These are phyloP conservation scores for Marisa cornuarietis DNA, from an alignment of 1,140 invertebrate species.

Conservation along the genomic window DNA sequence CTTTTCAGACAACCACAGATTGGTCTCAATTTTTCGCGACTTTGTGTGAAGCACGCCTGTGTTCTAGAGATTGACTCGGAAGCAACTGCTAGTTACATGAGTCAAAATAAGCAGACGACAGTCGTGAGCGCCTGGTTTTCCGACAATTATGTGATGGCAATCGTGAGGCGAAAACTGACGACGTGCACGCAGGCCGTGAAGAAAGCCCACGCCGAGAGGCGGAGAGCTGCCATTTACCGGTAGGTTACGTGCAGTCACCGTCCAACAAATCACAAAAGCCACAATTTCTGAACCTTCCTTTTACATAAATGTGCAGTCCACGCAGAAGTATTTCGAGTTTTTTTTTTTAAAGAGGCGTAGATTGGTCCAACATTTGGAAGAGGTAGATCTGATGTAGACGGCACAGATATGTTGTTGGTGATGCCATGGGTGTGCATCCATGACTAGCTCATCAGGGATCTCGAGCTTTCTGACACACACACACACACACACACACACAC, in stretches of 20 bases:
- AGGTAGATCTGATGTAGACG: too few relatives aligned
- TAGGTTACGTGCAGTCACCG: not conserved
- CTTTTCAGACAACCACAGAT: not conserved
- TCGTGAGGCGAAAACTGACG: not conserved
- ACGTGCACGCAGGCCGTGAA: not conserved
- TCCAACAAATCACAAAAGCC: too few relatives aligned
- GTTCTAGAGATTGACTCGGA: conserved; percentile 6
- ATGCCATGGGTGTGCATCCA: too few relatives aligned
- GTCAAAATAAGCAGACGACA: not conserved
- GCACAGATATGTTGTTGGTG: too few relatives aligned
- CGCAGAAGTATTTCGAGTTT: not conserved
- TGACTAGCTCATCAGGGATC: too few relatives aligned
- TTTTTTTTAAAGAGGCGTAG: not conserved
- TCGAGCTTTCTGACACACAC: too few relatives aligned
- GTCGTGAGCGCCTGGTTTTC: conserved; percentile 8
- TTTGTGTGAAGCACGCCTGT: not conserved
- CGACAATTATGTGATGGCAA: not conserved
- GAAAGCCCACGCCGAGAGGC: not conserved
- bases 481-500: too few relatives aligned
- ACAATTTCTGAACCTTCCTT: too few relatives aligned
- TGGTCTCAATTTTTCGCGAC: not conserved
- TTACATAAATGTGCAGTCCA: too few relatives aligned
- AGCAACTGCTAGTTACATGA: not conserved
- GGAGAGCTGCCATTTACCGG: not conserved
- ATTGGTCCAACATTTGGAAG: too few relatives aligned